Percentiles rank a stretch among this genome's conserved stretches.
Conservation (phyloP, 2,797 vertebrate species). For the Pseudopleuronectes americanus region DNA sequence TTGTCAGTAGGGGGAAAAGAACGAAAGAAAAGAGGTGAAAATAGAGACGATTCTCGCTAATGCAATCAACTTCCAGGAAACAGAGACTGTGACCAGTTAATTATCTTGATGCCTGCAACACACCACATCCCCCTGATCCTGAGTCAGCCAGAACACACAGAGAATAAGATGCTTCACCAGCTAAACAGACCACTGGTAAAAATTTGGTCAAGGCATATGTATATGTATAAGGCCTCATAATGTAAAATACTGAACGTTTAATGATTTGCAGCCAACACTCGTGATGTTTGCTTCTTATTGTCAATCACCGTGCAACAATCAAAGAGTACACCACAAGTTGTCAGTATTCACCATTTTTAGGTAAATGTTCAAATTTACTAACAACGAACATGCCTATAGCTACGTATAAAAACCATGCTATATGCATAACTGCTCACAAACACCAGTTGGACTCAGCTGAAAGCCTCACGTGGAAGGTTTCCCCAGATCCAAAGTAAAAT, state of each 20-base stretch:
- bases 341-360: neutral
- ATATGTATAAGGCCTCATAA: constrained; percentile 16
- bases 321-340: neutral
- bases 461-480: constrained; percentile 30
- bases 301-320: neutral
- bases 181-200: neutral
- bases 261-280: constrained; percentile 27
- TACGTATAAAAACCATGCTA: constrained; percentile 9
- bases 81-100: constrained; percentile 42
- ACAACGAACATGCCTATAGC: constrained; percentile 24
- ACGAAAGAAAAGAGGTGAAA: constrained; percentile 23
- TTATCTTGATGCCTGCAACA: constrained; percentile 43
- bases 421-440: constrained; percentile 41
- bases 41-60: constrained; percentile 25
- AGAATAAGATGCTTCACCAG: constrained; percentile 13
- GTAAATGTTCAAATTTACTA: constrained; percentile 26
- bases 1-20: constrained; percentile 15
- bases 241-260: constrained; percentile 24
- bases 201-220: constrained; percentile 19
- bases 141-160: constrained; percentile 22
- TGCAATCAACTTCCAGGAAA: constrained; percentile 52
- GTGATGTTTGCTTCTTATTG: constrained; percentile 16
- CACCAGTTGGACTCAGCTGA: constrained; percentile 19
- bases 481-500: constrained; percentile 8
- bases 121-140: constrained; percentile 25